These are phyloP conservation scores for Coronaproctus castanopsis DNA, from an alignment of 2,888 invertebrate species.

Conservation along the genomic window DNA sequence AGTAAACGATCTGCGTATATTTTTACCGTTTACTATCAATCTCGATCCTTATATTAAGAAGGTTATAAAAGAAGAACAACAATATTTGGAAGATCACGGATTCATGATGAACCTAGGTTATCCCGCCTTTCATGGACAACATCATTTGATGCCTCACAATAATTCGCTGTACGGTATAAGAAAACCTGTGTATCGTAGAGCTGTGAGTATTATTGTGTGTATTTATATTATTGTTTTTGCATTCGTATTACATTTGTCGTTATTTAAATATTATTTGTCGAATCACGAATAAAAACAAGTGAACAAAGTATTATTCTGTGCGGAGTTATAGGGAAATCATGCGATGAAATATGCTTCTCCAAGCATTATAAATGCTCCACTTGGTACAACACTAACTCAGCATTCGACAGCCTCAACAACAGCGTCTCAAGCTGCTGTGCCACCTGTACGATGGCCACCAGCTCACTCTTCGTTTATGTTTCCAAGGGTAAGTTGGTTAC, in stretches of 20 bases:
- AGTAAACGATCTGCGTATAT: slow-evolving; percentile 76
- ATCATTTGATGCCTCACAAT: not conserved
- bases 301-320: too few species aligned
- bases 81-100: slow-evolving; percentile 13
- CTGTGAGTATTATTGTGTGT: too few species aligned
- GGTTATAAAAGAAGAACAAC: slow-evolving; percentile 67
- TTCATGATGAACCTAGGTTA: not conserved
- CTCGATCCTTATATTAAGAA: slow-evolving; percentile 94
- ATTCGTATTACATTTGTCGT: not conserved
- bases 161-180: not conserved
- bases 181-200: not conserved
- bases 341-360: not conserved
- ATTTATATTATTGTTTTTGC: too few species aligned
- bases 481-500: not conserved
- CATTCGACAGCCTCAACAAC: not conserved
- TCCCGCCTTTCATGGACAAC: not conserved
- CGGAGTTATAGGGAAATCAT: too few species aligned
- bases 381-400: not conserved
- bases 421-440: not conserved
- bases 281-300: too few species aligned
- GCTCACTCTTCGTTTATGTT: not conserved
- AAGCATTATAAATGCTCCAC: not conserved
- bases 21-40: slow-evolving; percentile 94
- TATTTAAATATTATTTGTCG: too few species aligned
- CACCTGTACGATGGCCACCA: not conserved